Evolutionary conservation across 2,113 vertebrate genomes (phyloP).

Genomic region (Rutilus rutilus): DNA sequence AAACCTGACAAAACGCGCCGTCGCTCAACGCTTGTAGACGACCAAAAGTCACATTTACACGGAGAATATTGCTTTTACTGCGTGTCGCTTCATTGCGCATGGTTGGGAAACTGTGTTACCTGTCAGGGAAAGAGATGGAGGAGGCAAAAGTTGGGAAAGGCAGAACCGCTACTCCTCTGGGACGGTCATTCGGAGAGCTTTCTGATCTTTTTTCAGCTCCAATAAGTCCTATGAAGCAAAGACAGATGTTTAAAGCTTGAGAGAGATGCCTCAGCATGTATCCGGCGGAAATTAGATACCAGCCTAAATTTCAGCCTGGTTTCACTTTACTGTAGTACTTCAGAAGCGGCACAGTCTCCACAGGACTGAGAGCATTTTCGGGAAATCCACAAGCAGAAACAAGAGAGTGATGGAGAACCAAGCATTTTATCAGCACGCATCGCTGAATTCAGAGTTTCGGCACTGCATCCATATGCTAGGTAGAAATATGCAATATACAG

Average conservation of each 20-base stretch:
- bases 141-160: slow-evolving; percentile 7
- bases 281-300: slow-evolving; percentile 25
- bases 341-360: not conserved
- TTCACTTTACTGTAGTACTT: slow-evolving; percentile 4
- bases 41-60: not conserved
- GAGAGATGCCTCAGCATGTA: slow-evolving; percentile 24
- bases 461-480: not conserved
- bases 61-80: not conserved
- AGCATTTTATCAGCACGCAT: not conserved
- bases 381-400: slow-evolving; percentile 1
- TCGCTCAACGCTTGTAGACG: not conserved
- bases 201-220: slow-evolving; percentile 27
- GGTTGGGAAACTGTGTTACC: slow-evolving; percentile 3
- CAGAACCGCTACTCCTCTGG: slow-evolving; percentile 13
- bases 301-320: slow-evolving; percentile 22
- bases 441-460: not conserved
- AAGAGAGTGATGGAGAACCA: not conserved
- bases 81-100: not conserved
- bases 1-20: not conserved
- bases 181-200: slow-evolving; percentile 7
- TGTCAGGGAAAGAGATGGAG: not conserved
- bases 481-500: not conserved
- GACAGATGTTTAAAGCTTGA: slow-evolving; percentile 39
- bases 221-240: slow-evolving; percentile 22
- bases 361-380: not conserved